A percentile compares a stretch with the other conserved stretches of the same genome.
Conservation (phyloP, 1,140 invertebrate genomes). For the Tetramorium parvispinum region DNA sequence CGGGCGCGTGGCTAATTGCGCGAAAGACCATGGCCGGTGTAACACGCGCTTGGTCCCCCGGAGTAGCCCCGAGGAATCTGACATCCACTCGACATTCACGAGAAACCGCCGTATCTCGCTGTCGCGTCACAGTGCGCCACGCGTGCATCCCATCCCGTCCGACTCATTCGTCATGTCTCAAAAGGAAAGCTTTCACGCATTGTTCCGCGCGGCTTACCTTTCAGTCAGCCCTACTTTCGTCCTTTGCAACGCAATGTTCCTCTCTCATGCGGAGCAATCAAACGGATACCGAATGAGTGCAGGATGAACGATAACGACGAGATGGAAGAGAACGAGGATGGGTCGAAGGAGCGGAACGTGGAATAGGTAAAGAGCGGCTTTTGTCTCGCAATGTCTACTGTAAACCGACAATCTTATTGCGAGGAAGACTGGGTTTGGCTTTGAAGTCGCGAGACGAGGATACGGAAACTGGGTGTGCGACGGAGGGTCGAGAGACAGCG, state of each 20-base stretch:
- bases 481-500: slow-evolving; percentile 1
- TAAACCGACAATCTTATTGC: slow-evolving; percentile 79
- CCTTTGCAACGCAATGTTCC: slow-evolving; percentile 6
- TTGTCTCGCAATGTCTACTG: slow-evolving; percentile 65
- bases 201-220: slow-evolving; percentile 12
- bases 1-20: slow-evolving; percentile 69
- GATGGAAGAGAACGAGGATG: not conserved
- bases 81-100: slow-evolving; percentile 56
- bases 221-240: slow-evolving; percentile 9
- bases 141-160: not conserved
- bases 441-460: slow-evolving; percentile 69
- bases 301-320: not conserved
- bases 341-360: not conserved
- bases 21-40: slow-evolving; percentile 65
- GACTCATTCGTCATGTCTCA: slow-evolving; percentile 39
- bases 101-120: slow-evolving; percentile 23
- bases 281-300: not conserved
- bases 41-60: slow-evolving; percentile 34
- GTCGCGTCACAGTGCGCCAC: slow-evolving; percentile 2
- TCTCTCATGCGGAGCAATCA: not conserved
- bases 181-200: slow-evolving; percentile 12
- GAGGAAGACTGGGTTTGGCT: slow-evolving; percentile 62
- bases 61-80: slow-evolving; percentile 63
- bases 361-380: slow-evolving; percentile 62
- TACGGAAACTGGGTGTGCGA: slow-evolving; percentile 20